These are phyloP conservation scores for Whitmania pigra DNA, from an alignment of 1,140 invertebrate species.

Conservation along the genomic window DNA sequence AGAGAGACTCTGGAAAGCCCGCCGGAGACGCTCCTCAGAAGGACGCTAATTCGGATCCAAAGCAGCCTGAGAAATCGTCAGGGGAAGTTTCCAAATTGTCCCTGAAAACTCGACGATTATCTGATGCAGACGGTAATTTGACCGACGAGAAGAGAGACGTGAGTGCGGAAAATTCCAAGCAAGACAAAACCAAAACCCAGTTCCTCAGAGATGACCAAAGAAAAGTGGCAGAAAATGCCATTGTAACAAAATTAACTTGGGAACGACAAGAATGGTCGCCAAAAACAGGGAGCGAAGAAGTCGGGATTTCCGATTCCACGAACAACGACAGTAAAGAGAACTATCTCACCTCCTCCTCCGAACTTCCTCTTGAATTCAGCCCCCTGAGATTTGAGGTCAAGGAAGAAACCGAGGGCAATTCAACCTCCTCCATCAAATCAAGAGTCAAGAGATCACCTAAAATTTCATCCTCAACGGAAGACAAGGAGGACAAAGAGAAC, in stretches of 20 bases:
- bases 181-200: not conserved
- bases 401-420: not conserved
- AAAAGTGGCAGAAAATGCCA: not conserved
- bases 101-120: no score
- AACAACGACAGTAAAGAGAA: conserved; percentile 11
- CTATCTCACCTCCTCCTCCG: not conserved
- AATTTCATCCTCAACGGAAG: not conserved
- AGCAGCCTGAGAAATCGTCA: not conserved
- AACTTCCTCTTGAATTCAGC: not conserved
- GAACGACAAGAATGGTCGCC: no score
- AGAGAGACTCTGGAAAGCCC: not conserved
- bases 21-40: not conserved
- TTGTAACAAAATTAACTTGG: not conserved
- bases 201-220: not conserved
- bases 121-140: not conserved
- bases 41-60: not conserved
- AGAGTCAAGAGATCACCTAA: not conserved
- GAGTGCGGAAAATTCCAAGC: not conserved
- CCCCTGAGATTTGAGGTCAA: not conserved
- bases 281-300: not conserved
- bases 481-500: conserved; percentile 8
- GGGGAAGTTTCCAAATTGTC: not conserved
- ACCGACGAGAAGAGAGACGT: not conserved
- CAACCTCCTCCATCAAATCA: not conserved
- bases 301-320: not conserved